Conservation (phyloP, 2,797 vertebrate species). For the Epinephelus awoara region DNA sequence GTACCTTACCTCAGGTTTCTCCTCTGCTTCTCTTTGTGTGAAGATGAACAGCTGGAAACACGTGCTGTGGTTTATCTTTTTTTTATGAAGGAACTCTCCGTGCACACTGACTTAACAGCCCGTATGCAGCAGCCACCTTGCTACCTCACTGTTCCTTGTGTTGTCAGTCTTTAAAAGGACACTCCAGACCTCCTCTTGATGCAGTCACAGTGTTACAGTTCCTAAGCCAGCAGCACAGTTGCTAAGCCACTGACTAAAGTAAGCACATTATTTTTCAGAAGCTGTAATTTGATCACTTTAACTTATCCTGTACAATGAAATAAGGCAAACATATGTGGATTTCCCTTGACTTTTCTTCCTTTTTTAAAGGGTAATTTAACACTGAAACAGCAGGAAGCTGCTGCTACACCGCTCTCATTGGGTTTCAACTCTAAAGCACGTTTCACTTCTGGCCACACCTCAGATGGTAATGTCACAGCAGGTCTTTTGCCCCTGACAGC, state of each 20-base stretch:
- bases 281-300: background rate
- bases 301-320: background rate
- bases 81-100: background rate
- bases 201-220: conserved; percentile 22
- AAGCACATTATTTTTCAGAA: background rate
- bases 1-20: conserved; percentile 25
- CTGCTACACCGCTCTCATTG: background rate
- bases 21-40: background rate
- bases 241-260: background rate
- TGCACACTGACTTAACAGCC: background rate
- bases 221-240: conserved; percentile 4
- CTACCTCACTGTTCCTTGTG: conserved; percentile 67
- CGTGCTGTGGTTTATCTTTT: background rate
- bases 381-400: background rate
- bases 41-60: conserved; percentile 12
- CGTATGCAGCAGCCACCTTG: conserved; percentile 7
- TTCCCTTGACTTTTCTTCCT: background rate
- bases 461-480: background rate
- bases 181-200: conserved; percentile 19
- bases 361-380: background rate
- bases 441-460: background rate
- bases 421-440: background rate
- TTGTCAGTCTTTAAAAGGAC: conserved; percentile 18
- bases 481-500: background rate
- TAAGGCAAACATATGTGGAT: background rate